Evolutionary conservation across 2,113 vertebrate species (phyloP), one percentile per base, ranked within the genome.

Genomic region (Andinoacara biseriatus): DNA sequence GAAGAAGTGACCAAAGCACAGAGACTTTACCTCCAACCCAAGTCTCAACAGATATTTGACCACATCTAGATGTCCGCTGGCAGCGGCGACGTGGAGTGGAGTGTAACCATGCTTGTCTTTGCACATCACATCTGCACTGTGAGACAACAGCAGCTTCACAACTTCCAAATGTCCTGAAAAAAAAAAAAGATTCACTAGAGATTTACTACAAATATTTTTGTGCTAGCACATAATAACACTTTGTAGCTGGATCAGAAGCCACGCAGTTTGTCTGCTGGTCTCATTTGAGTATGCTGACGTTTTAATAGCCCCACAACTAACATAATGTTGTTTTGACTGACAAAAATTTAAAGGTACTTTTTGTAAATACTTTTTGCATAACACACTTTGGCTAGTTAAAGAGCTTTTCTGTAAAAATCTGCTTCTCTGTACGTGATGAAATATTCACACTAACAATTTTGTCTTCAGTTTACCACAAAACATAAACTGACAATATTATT

Each of bases 41-140:
- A 97, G 94, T 78, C 95, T 95, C 80, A 99, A 92, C 57, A 99
- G 96, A 92, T 97, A 96, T 62, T 96, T 96, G 92, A 98, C 95
- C 7, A 97, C 94, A 1, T 98, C 97, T 2, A 97, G 92, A 89
- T 99, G 97, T 78, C 97, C 98, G 2, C 95, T 95, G 85, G 97
- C 96, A 0, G 98, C 97, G 0, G 98, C 98, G 0, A 96, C 97
- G 33, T 99, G 98, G 24, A 99, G 96, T 15, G 98, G 96, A 2
- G 97, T 97, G 87, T 99, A 99, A 65, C 97, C 98, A 80, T 94
- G 95, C 89, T 96, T 97, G 93, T 99, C 98, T 87, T 97, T 98
- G 85, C 97, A 97, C 76, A 90, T 93, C 14, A 97, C 96, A 3
- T 98, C 97, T 3, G 96, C 97, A 20, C 96, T 95, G 3, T 96